Base-by-base conservation (phyloP, 2,888 invertebrate species). In the Corbicula japonica region DNA sequence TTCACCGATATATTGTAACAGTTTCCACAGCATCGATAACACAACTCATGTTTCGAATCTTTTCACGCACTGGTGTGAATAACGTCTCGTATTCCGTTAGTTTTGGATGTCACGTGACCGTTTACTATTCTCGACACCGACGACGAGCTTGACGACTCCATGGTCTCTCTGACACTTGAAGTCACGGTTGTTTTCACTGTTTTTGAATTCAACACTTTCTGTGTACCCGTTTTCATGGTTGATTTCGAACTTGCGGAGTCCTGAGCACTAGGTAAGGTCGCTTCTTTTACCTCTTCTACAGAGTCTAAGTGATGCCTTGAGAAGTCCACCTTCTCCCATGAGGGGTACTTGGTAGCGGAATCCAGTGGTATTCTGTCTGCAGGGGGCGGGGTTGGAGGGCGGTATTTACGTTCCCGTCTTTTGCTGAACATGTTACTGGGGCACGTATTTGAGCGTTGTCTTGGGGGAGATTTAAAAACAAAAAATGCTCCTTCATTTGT, bases 401-500 rank as follows among this genome's bases (percentile, higher is more conserved):
- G 12, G 60, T 68, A n/a, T 52, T 26, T 44, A 10, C 54, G 41
- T n/a, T 54, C 46, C 23, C 35, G 46, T 35, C 35, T 62, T 30
- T 65, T 72, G 35, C 79, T 74, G 56, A 80, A 80, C 80, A 80
- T 80, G 38, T 77, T 76, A 28, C 48, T 63, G 0, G 83, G 83
- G 46, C 77, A 83, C 15, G 83, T 83, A 38, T 83, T 83, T 35
- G 83, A 80, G 12, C 83, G 68, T 52, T 78, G 80, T 60, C 83
- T 44, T 0, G 83, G 83, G 0, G 83, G 83, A 0, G 83, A 83
- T n/a, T 76, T 74, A 70, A 75, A 83, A 65, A 83, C 83, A 62
- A 83, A 80, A 56, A 83, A 83, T 2, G 83, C 83, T 12, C 83
- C 83, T 52, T 83, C 71, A 2, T 68, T 66, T 10, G 83, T 83